A percentile compares a stretch with the other conserved stretches of the same genome.
Evolutionary conservation across 1,140 invertebrate species (phyloP).

Genomic region (Leptopilina boulardi): DNA sequence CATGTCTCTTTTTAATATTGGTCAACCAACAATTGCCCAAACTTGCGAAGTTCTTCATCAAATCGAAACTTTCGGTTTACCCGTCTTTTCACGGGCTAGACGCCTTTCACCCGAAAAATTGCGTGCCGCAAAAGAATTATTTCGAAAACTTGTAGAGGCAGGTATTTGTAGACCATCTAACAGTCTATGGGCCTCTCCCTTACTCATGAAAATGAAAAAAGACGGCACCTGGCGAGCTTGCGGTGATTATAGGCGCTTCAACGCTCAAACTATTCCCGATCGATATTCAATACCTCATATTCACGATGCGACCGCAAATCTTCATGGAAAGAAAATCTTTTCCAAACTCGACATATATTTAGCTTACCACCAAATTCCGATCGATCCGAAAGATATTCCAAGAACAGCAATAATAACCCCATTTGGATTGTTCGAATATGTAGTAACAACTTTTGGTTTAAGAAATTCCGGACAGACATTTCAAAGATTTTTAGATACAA

Average conservation of each 20-base stretch:
- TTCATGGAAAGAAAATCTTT: too few relatives aligned
- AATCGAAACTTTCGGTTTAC: slow-evolving; percentile 18
- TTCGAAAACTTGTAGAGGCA: background rate
- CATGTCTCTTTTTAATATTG: too few relatives aligned
- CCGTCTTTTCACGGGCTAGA: background rate
- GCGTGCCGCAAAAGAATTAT: slow-evolving; percentile 1
- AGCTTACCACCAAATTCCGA: too few relatives aligned
- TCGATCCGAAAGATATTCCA: too few relatives aligned
- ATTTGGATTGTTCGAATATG: too few relatives aligned
- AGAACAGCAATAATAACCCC: too few relatives aligned
- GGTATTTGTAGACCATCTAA: slow-evolving; percentile 40
- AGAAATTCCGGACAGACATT: too few relatives aligned
- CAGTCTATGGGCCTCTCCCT: slow-evolving; percentile 64
- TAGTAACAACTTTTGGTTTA: too few relatives aligned
- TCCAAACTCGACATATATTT: too few relatives aligned
- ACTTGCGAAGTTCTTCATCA: background rate
- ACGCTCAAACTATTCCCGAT: slow-evolving; percentile 46
- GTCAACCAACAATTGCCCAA: too few relatives aligned
- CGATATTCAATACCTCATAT: slow-evolving; percentile 11
- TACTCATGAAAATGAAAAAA: slow-evolving; percentile 69
- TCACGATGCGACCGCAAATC: too few relatives aligned
- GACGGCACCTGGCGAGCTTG: slow-evolving; percentile 61
- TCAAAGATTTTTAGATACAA: too few relatives aligned
- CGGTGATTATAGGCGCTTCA: slow-evolving; percentile 68
- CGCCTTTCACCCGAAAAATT: slow-evolving; percentile 25